Conservation (phyloP, 2,113 vertebrate species). For the Calonectris borealis region DNA sequence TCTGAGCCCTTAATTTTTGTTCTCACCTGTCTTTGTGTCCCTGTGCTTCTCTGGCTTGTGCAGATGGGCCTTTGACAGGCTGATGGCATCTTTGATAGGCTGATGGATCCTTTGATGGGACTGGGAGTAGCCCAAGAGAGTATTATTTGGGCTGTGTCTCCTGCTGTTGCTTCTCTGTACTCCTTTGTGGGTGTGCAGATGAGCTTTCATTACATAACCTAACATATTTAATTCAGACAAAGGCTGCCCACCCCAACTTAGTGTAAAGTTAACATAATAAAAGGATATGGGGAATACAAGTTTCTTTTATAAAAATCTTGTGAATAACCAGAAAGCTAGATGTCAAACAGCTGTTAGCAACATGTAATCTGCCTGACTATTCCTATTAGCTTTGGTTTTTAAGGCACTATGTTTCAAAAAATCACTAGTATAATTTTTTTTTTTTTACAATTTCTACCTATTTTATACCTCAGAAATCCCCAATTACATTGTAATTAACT, state of each 20-base stretch:
- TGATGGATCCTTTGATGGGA: neutral
- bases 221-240: neutral
- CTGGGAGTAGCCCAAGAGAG: neutral
- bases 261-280: neutral
- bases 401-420: neutral
- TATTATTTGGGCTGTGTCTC: neutral
- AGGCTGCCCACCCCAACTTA: neutral
- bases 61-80: neutral
- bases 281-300: neutral
- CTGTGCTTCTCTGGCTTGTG: neutral
- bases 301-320: neutral
- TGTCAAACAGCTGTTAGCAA: neutral
- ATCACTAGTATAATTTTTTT: neutral
- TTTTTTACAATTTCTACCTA: neutral
- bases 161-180: neutral
- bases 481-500: neutral
- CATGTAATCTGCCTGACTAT: neutral
- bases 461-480: neutral
- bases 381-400: neutral
- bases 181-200: neutral
- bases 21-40: neutral
- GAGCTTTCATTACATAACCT: neutral
- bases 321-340: neutral
- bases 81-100: neutral
- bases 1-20: neutral